phyloP scores from a whole-genome alignment of 2,113 vertebrate genomes.

The Eulemur macaco region DNA sequence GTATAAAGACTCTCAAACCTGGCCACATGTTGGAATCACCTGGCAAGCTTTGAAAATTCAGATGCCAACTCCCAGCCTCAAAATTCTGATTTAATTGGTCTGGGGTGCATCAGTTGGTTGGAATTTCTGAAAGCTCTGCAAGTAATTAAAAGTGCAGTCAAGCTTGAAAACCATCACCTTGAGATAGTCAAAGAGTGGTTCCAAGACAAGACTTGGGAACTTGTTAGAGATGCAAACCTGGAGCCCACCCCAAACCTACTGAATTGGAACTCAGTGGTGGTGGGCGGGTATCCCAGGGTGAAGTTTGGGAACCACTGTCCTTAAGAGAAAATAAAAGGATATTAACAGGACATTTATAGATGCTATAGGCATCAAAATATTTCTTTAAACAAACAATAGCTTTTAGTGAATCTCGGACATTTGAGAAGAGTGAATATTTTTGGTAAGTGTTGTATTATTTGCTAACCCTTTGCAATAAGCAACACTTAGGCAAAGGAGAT shows the following conservation, averaged over 20 bases:
- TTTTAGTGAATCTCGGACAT: not conserved
- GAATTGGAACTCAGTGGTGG: not conserved
- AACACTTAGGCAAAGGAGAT: not conserved
- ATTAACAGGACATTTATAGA: not conserved
- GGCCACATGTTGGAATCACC: not conserved
- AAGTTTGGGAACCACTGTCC: not conserved
- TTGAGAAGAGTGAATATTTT: not conserved
- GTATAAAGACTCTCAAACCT: not conserved
- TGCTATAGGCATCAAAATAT: not conserved
- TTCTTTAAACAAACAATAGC: not conserved
- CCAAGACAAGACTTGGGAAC: not conserved
- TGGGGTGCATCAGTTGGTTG: not conserved
- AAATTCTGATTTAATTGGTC: conserved; percentile 30
- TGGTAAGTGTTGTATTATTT: not conserved
- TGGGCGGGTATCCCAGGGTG: not conserved
- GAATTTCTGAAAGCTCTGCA: not conserved
- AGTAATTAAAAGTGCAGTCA: not conserved
- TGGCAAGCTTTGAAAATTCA: not conserved
- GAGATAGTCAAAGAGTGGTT: not conserved
- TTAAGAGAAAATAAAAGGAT: conserved; percentile 5
- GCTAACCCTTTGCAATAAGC: not conserved
- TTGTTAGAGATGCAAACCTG: not conserved
- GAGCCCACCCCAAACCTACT: not conserved
- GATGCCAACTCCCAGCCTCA: not conserved
- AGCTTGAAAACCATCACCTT: not conserved